Percentiles rank a stretch among this genome's conserved stretches.
Conservation (phyloP, 2,113 vertebrate species). For the Sinocyclocheilus rhinocerous region DNA sequence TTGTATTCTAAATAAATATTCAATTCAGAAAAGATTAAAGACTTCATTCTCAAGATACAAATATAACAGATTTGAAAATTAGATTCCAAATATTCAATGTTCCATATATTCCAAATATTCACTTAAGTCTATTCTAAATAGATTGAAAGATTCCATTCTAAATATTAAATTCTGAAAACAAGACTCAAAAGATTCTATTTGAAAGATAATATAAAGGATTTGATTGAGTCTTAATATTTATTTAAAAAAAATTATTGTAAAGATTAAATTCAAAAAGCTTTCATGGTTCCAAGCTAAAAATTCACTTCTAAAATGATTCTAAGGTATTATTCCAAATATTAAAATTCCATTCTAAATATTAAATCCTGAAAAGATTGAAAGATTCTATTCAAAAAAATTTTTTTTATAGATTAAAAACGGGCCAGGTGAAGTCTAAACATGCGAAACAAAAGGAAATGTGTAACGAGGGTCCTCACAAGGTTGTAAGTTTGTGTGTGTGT, state of each 20-base stretch:
- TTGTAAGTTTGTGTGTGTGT: not conserved
- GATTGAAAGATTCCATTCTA: not conserved
- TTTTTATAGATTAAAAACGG: not conserved
- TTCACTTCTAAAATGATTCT: not conserved
- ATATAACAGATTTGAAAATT: not conserved
- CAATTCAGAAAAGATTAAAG: not conserved
- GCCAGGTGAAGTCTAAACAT: not conserved
- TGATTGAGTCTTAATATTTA: not conserved
- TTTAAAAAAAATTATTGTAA: not conserved
- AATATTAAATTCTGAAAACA: not conserved
- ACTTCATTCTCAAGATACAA: not conserved
- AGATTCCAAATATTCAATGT: not conserved
- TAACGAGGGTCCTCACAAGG: not conserved
- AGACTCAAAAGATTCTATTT: not conserved
- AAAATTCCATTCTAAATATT: not conserved
- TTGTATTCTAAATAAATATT: not conserved
- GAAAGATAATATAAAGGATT: not conserved
- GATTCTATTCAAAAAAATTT: too few relatives aligned
- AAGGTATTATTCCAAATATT: not conserved
- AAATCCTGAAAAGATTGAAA: not conserved
- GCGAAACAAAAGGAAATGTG: not conserved
- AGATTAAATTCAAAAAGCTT: not conserved
- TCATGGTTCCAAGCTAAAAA: not conserved
- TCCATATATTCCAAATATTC: not conserved
- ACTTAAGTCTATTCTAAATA: not conserved